Evolutionary conservation across 2,113 vertebrate species (phyloP), one percentile per base, ranked within the genome.

Genomic region (Tauraco erythrolophus): DNA sequence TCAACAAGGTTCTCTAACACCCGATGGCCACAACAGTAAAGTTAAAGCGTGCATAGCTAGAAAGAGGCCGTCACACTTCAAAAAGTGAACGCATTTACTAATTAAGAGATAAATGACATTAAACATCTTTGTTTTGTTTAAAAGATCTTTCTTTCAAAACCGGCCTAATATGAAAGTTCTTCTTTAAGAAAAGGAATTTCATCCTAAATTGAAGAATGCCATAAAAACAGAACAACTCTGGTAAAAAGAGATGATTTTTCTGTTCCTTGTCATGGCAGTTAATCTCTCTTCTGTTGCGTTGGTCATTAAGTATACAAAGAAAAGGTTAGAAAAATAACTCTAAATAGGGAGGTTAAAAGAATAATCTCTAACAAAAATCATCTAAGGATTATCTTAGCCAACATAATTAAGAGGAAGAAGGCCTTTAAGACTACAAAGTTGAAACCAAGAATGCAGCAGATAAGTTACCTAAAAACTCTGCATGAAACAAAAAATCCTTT

Each of bases 271-370:
- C 84, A 94, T 50, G 66, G 77, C 81, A 94, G 89, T 61, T 96
- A 92, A 97, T 95, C 84, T 91, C 78, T 86, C 50, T 77, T 93
- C 61, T 86, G 58, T 74, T 95, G 68, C 75, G 39, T 66, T 81
- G 46, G 51, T 80, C 90, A 88, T 94, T 77, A 93, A 93, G 51
- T 86, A 86, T 24, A 97, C 92, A 93, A 75, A 79, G 84, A 89
- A 95, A 75, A 95, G 86, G 84, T 97, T 95, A 96, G 66, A 57
- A 96, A 95, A 97, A 95, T 97, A 97, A 89, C 61, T 91, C 65
- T 94, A 91, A 95, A 91, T 27, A 92, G 65, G 39, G 65, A 92
- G 41, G 57, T 91, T 94, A 93, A 92, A 89, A 91, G 92, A 95
- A 84, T 91, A 92, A 91, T n/a, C 45, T 89, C 45, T 69, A 84